Conservation (phyloP, 2,888 invertebrate species). For the Marasmarcha lunaedactyla region DNA sequence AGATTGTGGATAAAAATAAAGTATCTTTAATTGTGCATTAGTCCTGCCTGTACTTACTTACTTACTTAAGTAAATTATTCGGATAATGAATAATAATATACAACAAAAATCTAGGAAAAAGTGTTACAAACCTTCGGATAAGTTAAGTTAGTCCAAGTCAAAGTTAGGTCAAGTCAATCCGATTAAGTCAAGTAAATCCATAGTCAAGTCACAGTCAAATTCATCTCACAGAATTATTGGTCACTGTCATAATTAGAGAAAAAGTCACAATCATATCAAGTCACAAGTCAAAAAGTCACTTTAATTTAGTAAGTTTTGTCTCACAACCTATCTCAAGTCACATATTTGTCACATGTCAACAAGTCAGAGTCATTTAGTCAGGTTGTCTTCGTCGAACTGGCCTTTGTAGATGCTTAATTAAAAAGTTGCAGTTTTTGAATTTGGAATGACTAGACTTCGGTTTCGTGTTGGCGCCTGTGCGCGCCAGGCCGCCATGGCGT, state of each 20-base stretch:
- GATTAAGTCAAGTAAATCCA: slow-evolving; percentile 23
- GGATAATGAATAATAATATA: no score
- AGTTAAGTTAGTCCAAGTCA: not conserved
- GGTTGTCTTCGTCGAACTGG: no score
- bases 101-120: no score
- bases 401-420: not conserved
- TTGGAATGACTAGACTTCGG: slow-evolving; percentile 43
- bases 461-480: slow-evolving; percentile 30
- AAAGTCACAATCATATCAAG: slow-evolving; percentile 10
- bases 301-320: slow-evolving; percentile 6
- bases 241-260: slow-evolving; percentile 22
- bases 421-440: slow-evolving; percentile 21
- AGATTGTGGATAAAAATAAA: no score
- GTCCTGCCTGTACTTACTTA: no score
- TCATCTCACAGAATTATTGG: slow-evolving; percentile 19
- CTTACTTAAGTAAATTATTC: no score
- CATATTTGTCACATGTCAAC: no score
- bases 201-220: slow-evolving; percentile 27
- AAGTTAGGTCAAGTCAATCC: not conserved
- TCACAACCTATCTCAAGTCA: slow-evolving; percentile 17
- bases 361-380: no score
- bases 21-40: no score
- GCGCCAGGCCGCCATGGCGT: slow-evolving; percentile 48
- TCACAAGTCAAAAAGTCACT: slow-evolving; percentile 8
- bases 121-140: no score